Evolutionary conservation across 2,113 vertebrate species (phyloP).

Genomic region (Promerops cafer): DNA sequence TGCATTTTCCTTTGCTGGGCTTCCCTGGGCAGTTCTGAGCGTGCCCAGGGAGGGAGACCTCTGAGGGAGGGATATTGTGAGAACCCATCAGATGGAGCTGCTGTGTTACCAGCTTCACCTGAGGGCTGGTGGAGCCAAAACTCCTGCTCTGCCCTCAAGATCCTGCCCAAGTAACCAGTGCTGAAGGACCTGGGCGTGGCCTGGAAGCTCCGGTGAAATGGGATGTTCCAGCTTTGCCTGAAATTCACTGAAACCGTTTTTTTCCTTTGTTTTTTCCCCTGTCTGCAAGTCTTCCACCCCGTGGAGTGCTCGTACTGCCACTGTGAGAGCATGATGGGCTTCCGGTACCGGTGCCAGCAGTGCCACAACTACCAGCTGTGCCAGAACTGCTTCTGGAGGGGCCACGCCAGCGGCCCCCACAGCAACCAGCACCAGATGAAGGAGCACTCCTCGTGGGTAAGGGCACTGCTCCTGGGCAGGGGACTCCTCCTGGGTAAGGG

Average conservation of each 20-base stretch:
- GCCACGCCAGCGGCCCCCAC: slow-evolving; percentile 90
- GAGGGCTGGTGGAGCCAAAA: fast-evolving
- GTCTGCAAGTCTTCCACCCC: slow-evolving; percentile 87
- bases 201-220: background rate
- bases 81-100: background rate
- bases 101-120: background rate
- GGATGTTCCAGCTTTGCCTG: background rate
- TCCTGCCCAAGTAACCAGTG: background rate
- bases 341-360: slow-evolving; percentile 97
- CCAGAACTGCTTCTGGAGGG: slow-evolving; percentile 96
- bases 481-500: background rate
- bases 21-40: too few relatives aligned
- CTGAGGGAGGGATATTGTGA: background rate
- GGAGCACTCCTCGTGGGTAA: slow-evolving; percentile 97
- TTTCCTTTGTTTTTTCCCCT: fast-evolving
- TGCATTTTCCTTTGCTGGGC: background rate
- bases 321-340: slow-evolving; percentile 98
- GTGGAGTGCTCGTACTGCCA: slow-evolving; percentile 97
- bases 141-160: background rate
- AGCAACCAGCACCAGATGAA: slow-evolving; percentile 99
- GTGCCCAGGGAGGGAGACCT: background rate
- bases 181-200: too few relatives aligned
- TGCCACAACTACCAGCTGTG: slow-evolving; percentile 99
- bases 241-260: background rate
- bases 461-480: background rate